Evolutionary conservation across 2,888 invertebrate species (phyloP).

Genomic region (Rhogogaster chlorosoma): DNA sequence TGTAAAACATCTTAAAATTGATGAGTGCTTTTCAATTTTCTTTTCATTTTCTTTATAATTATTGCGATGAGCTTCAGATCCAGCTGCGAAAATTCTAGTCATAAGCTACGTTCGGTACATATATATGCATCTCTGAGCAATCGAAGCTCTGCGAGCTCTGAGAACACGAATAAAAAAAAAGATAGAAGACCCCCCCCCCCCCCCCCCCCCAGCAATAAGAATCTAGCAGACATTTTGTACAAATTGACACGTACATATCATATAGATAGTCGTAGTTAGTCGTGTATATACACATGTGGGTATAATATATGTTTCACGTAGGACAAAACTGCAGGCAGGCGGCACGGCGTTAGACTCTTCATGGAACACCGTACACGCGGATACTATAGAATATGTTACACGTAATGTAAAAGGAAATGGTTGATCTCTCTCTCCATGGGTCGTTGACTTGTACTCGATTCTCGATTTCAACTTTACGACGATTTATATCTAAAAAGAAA

Average conservation of each 20-base stretch:
- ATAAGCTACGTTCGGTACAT: too few species aligned
- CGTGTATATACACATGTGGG: background rate
- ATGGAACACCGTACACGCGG: slow-evolving; percentile 18
- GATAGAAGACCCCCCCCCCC: too few species aligned
- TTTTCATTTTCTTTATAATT: background rate
- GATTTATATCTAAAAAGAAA: background rate
- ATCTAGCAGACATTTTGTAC: background rate
- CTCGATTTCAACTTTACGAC: slow-evolving; percentile 36
- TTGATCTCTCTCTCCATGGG: slow-evolving; percentile 42
- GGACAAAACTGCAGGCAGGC: slow-evolving; percentile 35
- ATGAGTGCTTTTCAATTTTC: too few species aligned
- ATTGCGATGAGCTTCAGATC: too few species aligned
- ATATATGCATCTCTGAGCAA: too few species aligned
- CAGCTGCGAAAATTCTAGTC: too few species aligned
- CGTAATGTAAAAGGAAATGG: slow-evolving; percentile 46
- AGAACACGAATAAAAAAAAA: too few species aligned
- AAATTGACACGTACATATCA: background rate
- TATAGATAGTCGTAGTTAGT: background rate
- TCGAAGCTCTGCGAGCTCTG: too few species aligned
- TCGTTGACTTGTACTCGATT: slow-evolving; percentile 47
- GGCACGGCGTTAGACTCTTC: slow-evolving; percentile 1
- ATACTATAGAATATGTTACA: background rate
- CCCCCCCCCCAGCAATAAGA: too few species aligned
- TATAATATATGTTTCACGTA: background rate
- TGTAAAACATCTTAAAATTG: too few species aligned